Conservation (phyloP, 2,797 vertebrate genomes). For the Peromyscus nudipes region DNA sequence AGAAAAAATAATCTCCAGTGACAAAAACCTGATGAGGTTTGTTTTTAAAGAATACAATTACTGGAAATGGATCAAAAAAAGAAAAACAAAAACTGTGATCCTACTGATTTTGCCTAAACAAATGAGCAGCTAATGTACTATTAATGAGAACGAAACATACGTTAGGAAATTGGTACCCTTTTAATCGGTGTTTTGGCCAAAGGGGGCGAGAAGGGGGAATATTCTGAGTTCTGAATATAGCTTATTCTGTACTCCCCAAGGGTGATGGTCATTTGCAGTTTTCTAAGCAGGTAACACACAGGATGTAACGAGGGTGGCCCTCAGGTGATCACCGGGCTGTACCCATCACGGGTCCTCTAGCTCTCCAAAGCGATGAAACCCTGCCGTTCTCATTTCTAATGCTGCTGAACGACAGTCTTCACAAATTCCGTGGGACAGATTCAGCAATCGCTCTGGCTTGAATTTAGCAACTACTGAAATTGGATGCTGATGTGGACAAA, state of each 20-base stretch:
- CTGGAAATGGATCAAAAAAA: constrained; percentile 10
- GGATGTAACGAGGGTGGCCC: constrained; percentile 49
- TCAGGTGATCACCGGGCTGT: not conserved
- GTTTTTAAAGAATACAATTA: constrained; percentile 65
- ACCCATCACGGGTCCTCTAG: constrained; percentile 61
- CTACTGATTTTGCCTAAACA: constrained; percentile 73
- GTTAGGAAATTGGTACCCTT: constrained; percentile 54
- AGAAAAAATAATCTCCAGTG: not conserved
- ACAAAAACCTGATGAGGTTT: constrained; percentile 57
- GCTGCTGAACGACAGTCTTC: constrained; percentile 66
- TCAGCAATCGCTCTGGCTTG: constrained; percentile 78
- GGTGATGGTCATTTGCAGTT: constrained; percentile 55
- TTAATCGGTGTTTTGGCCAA: constrained; percentile 39
- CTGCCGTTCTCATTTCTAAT: constrained; percentile 83
- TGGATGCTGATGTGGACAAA: constrained; percentile 5
- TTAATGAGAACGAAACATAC: constrained; percentile 82
- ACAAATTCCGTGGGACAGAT: constrained; percentile 75
- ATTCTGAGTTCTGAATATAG: constrained; percentile 18
- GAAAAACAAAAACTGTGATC: not conserved
- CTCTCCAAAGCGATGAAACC: constrained; percentile 78
- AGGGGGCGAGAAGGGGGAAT: not conserved
- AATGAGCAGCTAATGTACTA: constrained; percentile 77
- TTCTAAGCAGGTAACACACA: constrained; percentile 38
- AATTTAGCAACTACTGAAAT: constrained; percentile 74
- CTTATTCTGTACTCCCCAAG: not conserved